These are phyloP conservation scores for Columba janthina DNA, from an alignment of 2,113 vertebrate species.

Conservation along the genomic window DNA sequence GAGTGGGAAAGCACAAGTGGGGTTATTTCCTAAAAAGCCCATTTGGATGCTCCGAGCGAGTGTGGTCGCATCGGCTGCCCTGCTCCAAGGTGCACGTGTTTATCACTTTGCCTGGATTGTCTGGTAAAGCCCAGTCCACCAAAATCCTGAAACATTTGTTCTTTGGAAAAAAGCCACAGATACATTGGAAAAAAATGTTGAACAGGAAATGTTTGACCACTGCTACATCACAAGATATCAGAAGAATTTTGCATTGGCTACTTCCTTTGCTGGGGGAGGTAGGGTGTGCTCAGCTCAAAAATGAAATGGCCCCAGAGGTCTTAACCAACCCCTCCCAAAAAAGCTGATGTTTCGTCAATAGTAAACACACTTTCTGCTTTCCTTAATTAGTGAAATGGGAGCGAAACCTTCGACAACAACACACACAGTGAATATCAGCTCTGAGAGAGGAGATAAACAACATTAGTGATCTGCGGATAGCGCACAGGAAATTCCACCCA, in stretches of 20 bases:
- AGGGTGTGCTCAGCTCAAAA: not conserved
- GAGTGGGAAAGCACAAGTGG: not conserved
- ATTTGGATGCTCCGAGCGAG: constrained; percentile 14
- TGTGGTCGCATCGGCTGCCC: not conserved
- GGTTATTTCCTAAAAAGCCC: constrained; percentile 47
- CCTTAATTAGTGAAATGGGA: not conserved
- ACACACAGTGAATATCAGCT: not conserved
- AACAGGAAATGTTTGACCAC: constrained; percentile 77
- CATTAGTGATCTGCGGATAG: constrained; percentile 45
- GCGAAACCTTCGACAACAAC: not conserved
- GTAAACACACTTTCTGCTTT: not conserved
- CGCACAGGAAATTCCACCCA: constrained; percentile 80
- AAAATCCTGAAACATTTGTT: constrained; percentile 57
- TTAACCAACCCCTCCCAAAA: not conserved
- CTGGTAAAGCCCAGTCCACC: constrained; percentile 26
- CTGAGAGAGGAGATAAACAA: constrained; percentile 71
- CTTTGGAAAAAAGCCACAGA: constrained; percentile 66
- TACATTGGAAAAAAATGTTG: constrained; percentile 51
- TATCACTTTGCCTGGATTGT: constrained; percentile 24
- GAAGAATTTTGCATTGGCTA: constrained; percentile 73
- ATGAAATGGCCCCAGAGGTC: not conserved
- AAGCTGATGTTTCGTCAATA: not conserved
- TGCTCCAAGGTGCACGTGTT: not conserved
- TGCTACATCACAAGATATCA: constrained; percentile 76
- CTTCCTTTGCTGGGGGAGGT: constrained; percentile 50